Base-by-base conservation (phyloP, 2,113 vertebrate genomes). In the Nothoprocta perdicaria region DNA sequence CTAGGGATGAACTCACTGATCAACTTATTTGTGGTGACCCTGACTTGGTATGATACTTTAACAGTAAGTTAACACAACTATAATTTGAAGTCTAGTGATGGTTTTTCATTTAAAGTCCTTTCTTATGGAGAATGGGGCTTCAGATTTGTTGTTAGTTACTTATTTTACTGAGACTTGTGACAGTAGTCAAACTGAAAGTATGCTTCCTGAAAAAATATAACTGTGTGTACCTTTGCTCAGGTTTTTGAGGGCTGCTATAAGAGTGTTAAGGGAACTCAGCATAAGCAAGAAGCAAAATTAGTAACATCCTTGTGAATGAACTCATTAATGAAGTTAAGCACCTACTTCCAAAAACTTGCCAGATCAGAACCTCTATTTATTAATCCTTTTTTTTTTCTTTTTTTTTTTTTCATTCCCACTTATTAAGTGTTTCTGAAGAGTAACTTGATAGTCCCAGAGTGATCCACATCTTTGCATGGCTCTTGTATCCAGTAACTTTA, bases 1-100 rank as follows among this genome's bases (percentile, higher is more conserved):
- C 62, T 63, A 55, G 7, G 0, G 1, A 18, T 71, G 57, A 17
- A 21, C 1, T 3, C 5, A 0, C 7, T 74, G 52, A 31, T 60
- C 67, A 46, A 72, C 46, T 14, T 9, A 2, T 60, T 41, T 82
- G n/a, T 63, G 21, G 15, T n/a, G 75, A 23, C 16, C 23, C 35
- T 1, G 0, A 2, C 40, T 33, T 50, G 52, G 17, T 43, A 66
- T 61, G 52, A 16, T 35, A 26, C 23, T 48, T 57, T 38, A 48
- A 17, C 22, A 12, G 17, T 23, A 12, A n/a, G 22, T n/a, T n/a
- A n/a, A n/a, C 24, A 22, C 17, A 60, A 9, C 17, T 88, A 21
- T 0, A 65, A 40, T 48, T 80, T 33, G 24, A 50, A 74, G 6
- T 45, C n/a, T 79, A 14, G 48, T 11, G 4, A 11, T 71, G 26